Percentiles rank a stretch among this genome's conserved stretches.
Evolutionary conservation across 1,140 invertebrate species (phyloP).

Genomic region (Leptinotarsa undecemlineata): DNA sequence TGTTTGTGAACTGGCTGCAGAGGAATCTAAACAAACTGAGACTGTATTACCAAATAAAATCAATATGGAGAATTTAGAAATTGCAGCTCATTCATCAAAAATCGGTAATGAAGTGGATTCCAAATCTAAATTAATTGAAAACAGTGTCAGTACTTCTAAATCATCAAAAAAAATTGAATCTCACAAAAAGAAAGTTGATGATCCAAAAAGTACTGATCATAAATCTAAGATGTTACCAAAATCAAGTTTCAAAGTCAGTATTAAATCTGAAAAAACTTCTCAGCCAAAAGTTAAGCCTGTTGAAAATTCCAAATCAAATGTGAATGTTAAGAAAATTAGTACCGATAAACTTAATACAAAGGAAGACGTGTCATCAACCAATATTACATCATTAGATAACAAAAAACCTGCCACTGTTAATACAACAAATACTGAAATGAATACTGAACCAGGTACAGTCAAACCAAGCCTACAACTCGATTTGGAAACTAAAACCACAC

Average conservation of each 20-base stretch:
- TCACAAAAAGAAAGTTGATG: conserved; percentile 11
- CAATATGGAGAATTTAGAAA: too few species aligned
- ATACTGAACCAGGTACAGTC: neutral
- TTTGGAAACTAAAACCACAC: neutral
- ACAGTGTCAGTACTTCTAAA: neutral
- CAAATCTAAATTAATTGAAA: neutral
- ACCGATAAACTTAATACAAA: neutral
- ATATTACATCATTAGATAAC: neutral
- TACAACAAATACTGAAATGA: neutral
- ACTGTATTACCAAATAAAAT: too few species aligned
- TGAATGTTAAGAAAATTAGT: conserved; percentile 1
- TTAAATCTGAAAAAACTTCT: conserved; percentile 15
- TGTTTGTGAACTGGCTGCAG: too few species aligned
- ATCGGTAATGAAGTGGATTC: neutral
- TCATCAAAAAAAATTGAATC: conserved; percentile 49
- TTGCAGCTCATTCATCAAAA: too few species aligned
- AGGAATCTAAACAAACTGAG: neutral
- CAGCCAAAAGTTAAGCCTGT: neutral
- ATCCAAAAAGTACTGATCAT: neutral
- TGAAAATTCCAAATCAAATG: neutral
- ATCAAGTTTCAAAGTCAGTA: neutral
- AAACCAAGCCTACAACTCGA: neutral
- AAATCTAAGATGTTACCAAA: conserved; percentile 10
- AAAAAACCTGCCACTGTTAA: neutral
- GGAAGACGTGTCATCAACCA: conserved; percentile 23